Percentiles rank a stretch among this genome's conserved stretches.
Conservation (phyloP, 2,113 vertebrate genomes). For the Arenaria interpres region DNA sequence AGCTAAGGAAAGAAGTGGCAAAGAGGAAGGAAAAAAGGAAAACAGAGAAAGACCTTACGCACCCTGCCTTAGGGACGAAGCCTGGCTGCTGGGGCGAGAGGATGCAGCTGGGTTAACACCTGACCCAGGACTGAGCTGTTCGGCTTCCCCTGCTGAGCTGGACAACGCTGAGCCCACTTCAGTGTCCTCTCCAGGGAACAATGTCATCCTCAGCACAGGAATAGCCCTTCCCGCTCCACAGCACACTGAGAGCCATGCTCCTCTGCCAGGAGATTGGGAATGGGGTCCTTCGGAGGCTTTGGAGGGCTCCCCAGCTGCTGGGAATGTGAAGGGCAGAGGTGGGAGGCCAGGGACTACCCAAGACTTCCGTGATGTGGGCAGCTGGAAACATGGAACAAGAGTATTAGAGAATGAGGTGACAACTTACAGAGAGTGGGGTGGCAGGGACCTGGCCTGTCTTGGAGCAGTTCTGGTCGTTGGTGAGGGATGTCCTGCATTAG, state of each 20-base stretch:
- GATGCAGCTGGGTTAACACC: slow-evolving; percentile 40
- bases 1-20: slow-evolving; percentile 9
- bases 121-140: neutral
- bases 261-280: neutral
- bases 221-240: neutral
- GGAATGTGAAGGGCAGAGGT: accelerated
- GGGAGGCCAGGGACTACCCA: neutral
- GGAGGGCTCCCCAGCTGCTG: neutral
- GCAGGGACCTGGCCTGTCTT: neutral
- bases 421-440: neutral
- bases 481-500: neutral
- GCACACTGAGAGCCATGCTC: accelerated
- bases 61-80: neutral
- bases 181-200: neutral
- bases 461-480: neutral
- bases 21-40: slow-evolving; percentile 33
- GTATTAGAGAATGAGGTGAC: neutral
- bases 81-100: neutral
- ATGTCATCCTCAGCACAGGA: accelerated
- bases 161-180: neutral
- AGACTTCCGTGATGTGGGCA: neutral
- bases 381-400: neutral
- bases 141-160: neutral
- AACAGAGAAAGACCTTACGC: neutral
- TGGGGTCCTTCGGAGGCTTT: accelerated